These are phyloP conservation scores for Grantiella picta DNA, from an alignment of 2,113 vertebrate species.

Conservation along the genomic window DNA sequence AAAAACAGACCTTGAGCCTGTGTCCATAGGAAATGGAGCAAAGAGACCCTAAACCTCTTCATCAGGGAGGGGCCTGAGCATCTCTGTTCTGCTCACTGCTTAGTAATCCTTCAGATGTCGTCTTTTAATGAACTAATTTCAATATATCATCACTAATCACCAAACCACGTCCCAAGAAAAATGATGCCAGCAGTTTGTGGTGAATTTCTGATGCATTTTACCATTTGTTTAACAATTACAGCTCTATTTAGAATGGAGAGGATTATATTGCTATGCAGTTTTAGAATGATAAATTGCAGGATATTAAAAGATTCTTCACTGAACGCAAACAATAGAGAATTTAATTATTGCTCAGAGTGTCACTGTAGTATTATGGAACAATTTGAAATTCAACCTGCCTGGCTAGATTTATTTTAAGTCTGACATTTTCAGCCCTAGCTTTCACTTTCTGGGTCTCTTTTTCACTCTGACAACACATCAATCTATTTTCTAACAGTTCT, in stretches of 20 bases:
- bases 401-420: slow-evolving; percentile 61
- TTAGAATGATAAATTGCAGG: slow-evolving; percentile 47
- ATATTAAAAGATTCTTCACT: slow-evolving; percentile 51
- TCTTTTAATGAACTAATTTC: background rate
- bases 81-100: background rate
- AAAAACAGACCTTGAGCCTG: background rate
- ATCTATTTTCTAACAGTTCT: slow-evolving; percentile 49
- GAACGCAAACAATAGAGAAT: slow-evolving; percentile 55
- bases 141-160: background rate
- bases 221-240: slow-evolving; percentile 17
- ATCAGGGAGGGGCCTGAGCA: background rate
- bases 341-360: slow-evolving; percentile 45
- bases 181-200: background rate
- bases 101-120: background rate
- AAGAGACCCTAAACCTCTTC: background rate
- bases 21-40: background rate
- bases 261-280: slow-evolving; percentile 7
- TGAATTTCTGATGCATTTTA: slow-evolving; percentile 26
- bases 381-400: slow-evolving; percentile 49
- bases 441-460: slow-evolving; percentile 32
- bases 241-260: slow-evolving; percentile 3
- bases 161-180: background rate
- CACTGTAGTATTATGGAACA: slow-evolving; percentile 41
- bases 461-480: slow-evolving; percentile 55
- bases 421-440: slow-evolving; percentile 55